Conservation (phyloP, 2,888 invertebrate species). For the Archips xylosteana region DNA sequence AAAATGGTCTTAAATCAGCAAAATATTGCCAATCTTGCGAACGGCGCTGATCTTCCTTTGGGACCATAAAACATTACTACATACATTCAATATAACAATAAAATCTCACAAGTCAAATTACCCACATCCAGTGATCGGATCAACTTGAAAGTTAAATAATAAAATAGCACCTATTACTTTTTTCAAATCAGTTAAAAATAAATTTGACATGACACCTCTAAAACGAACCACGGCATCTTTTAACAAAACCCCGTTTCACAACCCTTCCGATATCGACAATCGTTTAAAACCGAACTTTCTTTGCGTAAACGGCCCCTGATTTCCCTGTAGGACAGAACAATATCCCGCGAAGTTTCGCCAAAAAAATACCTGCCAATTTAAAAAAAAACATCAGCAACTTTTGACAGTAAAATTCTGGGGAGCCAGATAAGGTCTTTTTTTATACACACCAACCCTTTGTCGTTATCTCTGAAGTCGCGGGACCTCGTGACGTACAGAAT, state of each 20-base stretch:
- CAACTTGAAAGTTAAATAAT: no score
- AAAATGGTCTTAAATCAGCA: no score
- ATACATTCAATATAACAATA: no score
- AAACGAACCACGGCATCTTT: neutral
- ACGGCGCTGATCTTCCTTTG: no score
- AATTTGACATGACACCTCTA: neutral
- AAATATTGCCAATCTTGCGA: no score
- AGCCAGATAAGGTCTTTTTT: slow-evolving; percentile 34
- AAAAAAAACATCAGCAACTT: slow-evolving; percentile 28
- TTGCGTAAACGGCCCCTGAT: slow-evolving; percentile 10
- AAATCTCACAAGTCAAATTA: no score
- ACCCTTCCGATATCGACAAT: slow-evolving; percentile 15
- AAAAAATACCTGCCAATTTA: slow-evolving; percentile 33
- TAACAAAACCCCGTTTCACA: neutral
- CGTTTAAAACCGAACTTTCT: slow-evolving; percentile 18
- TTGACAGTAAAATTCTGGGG: slow-evolving; percentile 27
- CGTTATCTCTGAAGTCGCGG: slow-evolving; percentile 33
- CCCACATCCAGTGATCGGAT: no score
- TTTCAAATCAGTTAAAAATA: no score
- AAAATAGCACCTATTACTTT: no score
- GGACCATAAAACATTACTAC: no score
- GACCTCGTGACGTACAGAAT: slow-evolving; percentile 34
- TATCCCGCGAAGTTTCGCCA: slow-evolving; percentile 1
- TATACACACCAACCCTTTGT: slow-evolving; percentile 35
- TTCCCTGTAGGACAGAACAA: slow-evolving; percentile 17